These are phyloP conservation scores for Ammodytes dubius DNA, from an alignment of 2,113 vertebrate genomes.

Conservation along the genomic window DNA sequence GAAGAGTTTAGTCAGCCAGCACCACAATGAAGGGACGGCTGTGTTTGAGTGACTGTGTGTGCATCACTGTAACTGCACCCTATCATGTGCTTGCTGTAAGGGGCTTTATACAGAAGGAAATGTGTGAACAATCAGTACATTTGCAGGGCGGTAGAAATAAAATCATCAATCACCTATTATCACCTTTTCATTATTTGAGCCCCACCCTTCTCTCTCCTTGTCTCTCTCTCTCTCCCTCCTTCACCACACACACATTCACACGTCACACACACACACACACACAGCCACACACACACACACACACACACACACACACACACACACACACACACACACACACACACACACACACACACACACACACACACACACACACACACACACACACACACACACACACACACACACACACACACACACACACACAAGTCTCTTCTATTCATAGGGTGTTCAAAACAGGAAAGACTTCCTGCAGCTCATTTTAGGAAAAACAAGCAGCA, in stretches of 20 bases:
- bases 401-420: constrained; percentile 3
- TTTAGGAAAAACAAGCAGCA: constrained; percentile 81
- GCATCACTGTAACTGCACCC: not conserved
- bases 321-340: constrained; percentile 33
- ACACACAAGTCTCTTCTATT: constrained; percentile 72
- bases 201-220: not conserved
- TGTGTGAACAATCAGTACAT: not conserved
- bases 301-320: not conserved
- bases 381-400: not conserved
- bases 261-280: not conserved
- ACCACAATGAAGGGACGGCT: not conserved
- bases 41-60: not conserved
- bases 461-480: constrained; percentile 83
- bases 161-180: not conserved
- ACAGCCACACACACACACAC: no score
- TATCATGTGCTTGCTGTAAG: not conserved
- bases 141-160: not conserved
- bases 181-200: not conserved
- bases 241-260: constrained; percentile 1
- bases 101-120: not conserved
- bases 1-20: constrained; percentile 50
- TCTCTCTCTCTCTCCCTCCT: not conserved
- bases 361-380: no score
- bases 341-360: constrained; percentile 15
- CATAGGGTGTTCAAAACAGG: constrained; percentile 84